Base-by-base conservation (phyloP, 2,888 invertebrate genomes). In the Hesperia comma region DNA sequence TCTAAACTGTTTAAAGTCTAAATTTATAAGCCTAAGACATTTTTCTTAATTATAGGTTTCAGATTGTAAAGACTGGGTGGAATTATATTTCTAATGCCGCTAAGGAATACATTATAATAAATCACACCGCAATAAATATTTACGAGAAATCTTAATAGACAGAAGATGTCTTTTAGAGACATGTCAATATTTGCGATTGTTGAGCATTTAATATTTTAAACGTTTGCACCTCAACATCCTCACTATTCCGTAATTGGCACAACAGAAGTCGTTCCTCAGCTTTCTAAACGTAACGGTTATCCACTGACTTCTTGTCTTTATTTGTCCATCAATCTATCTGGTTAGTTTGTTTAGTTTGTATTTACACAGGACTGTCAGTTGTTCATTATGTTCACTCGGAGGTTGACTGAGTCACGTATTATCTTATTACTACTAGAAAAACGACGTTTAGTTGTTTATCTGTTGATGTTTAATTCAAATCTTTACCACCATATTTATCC, bases 311-410 rank as follows among this genome's bases (percentile, higher is more conserved):
- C 21, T 51, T 51, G 51, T 26, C 51, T 51, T 26, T 51, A 51
- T 51, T 51, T 51, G 12, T 51, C 51, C 51, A 51, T 51, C 51
- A 51, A 51, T 51, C 51, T 26, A 51, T 51, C 51, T 26, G 15
- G 12, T 8, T 51, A 51, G 21, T 51, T 51, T 51, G 21, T 51
- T 12, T 26, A 21, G 17, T 21, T 49, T 19, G 49, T 49, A 10
- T 19, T 19, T 19, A 49, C n/a, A 49, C 4, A 46, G 19, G 37
- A 37, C 10, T 37, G 37, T 17, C 19, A 49, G 49, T 10, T 2
- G 8, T 10, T 10, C 8, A 37, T 37, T 26, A 2, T 37, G 37
- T 37, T 37, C 2, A 37, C 37, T 37, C 10, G 10, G 7, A 8
- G 10, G 37, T 37, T 10, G 37, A 37, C 10, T 37, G 10, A 37